Evolutionary conservation across 2,797 vertebrate species (phyloP).

Genomic region (Alcedo quadribrachys): DNA sequence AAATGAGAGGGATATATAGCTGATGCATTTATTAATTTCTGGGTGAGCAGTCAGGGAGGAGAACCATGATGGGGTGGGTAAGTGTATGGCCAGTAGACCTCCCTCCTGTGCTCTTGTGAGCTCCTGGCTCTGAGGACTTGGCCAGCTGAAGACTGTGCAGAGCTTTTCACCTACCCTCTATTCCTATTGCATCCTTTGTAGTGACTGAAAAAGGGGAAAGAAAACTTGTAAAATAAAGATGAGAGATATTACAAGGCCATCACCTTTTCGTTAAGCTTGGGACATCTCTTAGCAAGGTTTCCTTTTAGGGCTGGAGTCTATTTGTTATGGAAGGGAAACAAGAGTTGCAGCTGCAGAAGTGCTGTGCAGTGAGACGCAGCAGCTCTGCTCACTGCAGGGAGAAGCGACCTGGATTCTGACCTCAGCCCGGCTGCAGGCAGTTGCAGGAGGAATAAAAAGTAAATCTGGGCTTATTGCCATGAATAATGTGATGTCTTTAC

Average conservation of each 20-base stretch:
- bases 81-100: background rate
- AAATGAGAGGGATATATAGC: background rate
- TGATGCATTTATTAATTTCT: background rate
- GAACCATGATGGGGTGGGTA: background rate
- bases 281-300: background rate
- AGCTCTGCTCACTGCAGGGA: background rate
- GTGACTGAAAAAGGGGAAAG: background rate
- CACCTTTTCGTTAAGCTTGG: background rate
- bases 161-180: background rate
- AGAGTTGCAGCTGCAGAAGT: background rate
- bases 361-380: background rate
- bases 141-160: background rate
- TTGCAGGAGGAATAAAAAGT: slow-evolving; percentile 28
- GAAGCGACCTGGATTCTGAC: slow-evolving; percentile 14
- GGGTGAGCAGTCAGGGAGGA: background rate
- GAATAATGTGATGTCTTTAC: slow-evolving; percentile 60
- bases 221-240: background rate
- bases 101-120: background rate
- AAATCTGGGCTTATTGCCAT: slow-evolving; percentile 58
- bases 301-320: background rate
- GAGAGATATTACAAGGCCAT: background rate
- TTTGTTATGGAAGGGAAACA: background rate
- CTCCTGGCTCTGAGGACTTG: background rate
- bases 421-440: background rate
- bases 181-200: background rate